Percentiles rank a stretch among this genome's conserved stretches.
Evolutionary conservation across 2,113 vertebrate genomes (phyloP).

Genomic region (Equus quagga): DNA sequence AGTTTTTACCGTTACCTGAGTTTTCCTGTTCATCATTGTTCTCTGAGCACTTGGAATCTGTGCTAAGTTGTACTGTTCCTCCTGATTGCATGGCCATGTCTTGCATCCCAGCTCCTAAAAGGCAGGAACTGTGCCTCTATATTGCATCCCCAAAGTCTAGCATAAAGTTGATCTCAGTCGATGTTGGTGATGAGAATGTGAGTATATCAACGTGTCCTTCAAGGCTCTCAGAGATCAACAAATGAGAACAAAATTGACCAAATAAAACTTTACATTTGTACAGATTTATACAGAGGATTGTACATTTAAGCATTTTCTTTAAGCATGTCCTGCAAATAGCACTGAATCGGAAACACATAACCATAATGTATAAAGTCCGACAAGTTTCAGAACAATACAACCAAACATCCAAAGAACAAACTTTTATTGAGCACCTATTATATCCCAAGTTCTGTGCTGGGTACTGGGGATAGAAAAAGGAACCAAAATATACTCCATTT

Average conservation of each 20-base stretch:
- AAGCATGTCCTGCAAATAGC: background rate
- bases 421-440: slow-evolving; percentile 18
- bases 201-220: background rate
- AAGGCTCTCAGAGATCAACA: background rate
- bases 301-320: background rate
- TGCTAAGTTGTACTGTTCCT: background rate
- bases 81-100: background rate
- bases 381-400: slow-evolving; percentile 33
- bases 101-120: background rate
- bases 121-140: background rate
- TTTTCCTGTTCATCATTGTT: background rate
- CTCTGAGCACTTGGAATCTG: slow-evolving; percentile 1
- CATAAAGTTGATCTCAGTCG: slow-evolving; percentile 14
- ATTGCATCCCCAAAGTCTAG: background rate
- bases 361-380: background rate
- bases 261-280: slow-evolving; percentile 10
- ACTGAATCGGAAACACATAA: background rate
- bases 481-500: background rate
- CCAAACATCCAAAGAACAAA: background rate
- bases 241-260: slow-evolving; percentile 33
- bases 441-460: background rate
- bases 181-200: background rate
- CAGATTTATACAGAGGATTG: slow-evolving; percentile 25
- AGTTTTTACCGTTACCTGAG: slow-evolving; percentile 10
- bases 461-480: background rate